Evolutionary conservation across 2,888 invertebrate species (phyloP), one percentile per base, ranked within the genome.

Genomic region (Drosophila prolongata): DNA sequence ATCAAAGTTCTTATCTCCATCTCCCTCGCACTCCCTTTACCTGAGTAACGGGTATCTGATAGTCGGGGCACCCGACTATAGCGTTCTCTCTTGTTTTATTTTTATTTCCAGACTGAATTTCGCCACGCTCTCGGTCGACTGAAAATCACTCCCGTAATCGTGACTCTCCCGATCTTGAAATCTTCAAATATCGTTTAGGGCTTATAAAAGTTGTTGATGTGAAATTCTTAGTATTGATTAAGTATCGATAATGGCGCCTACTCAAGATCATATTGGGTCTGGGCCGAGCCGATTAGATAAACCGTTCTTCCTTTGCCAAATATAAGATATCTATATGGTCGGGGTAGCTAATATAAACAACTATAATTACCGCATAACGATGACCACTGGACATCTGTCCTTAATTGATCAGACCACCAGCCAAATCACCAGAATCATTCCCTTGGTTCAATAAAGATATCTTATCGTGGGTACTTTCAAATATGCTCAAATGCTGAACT

Each of bases 221-320:
- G 30, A 19, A 73, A 69, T 76, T 68, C 56, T 47, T 2, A 37
- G 59, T 62, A 61, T 49, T 67, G 64, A 62, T 46, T 52, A 40
- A 19, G 11, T 37, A 52, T 50, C 74, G 66, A 73, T 62, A 56
- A 46, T 46, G 70, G 30, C 57, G 55, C 11, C 60, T 40, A n/a
- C 38, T 75, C 66, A 70, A 77, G 77, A 78, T 86, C 83, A 57
- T 16, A 79, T 73, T 79, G 53, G 59, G 43, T 54, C 52, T 62
- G 54, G 30, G 35, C 44, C 47, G 37, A 3, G 10, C 10, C 46
- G 82, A 83, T 83, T 67, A 83, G 82, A 83, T 83, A 82, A 66
- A 65, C 44, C 38, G 54, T 66, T 49, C 40, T 55, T 53, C 43
- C 35, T 43, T 27, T 27, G 38, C 42, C 47, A 47, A 69, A 49